A percentile compares a stretch with the other conserved stretches of the same genome.
phyloP scores from a whole-genome alignment of 2,797 vertebrate genomes.

The Centropyge bicolor region DNA sequence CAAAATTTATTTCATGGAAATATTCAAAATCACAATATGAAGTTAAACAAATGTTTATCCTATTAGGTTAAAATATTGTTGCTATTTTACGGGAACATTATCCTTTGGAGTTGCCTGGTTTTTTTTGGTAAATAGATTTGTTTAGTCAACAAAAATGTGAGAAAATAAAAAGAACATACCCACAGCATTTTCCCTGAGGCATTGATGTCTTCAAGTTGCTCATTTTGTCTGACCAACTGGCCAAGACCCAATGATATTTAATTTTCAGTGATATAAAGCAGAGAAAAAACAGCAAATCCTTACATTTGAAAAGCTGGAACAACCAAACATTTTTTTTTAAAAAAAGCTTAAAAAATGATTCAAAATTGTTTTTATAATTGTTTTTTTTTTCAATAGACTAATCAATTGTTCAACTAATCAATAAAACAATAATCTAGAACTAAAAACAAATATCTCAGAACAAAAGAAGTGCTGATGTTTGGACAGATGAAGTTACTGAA shows the following conservation, averaged over 20 bases:
- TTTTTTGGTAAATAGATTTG: not conserved
- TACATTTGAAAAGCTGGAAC: not conserved
- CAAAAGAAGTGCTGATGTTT: not conserved
- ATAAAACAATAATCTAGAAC: not conserved
- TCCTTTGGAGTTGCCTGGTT: no score
- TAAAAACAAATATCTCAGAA: not conserved
- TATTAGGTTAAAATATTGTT: not conserved
- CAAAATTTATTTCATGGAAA: conserved; percentile 3
- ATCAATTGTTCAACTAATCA: no score
- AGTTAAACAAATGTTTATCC: not conserved
- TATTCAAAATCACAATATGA: not conserved
- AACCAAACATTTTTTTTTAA: not conserved
- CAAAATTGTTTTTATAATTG: no score
- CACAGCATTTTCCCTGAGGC: not conserved
- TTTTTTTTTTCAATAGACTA: not conserved
- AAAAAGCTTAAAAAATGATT: not conserved
- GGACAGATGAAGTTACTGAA: not conserved
- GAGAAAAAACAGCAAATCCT: not conserved
- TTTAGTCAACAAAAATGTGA: not conserved
- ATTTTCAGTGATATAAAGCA: not conserved
- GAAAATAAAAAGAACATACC: not conserved
- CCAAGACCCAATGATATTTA: not conserved
- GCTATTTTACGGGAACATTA: not conserved
- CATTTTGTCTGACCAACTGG: not conserved
- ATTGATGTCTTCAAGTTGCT: not conserved